Percentiles rank a stretch among this genome's conserved stretches.
Conservation (phyloP, 2,113 vertebrate species). For the Eurystomus gularis region DNA sequence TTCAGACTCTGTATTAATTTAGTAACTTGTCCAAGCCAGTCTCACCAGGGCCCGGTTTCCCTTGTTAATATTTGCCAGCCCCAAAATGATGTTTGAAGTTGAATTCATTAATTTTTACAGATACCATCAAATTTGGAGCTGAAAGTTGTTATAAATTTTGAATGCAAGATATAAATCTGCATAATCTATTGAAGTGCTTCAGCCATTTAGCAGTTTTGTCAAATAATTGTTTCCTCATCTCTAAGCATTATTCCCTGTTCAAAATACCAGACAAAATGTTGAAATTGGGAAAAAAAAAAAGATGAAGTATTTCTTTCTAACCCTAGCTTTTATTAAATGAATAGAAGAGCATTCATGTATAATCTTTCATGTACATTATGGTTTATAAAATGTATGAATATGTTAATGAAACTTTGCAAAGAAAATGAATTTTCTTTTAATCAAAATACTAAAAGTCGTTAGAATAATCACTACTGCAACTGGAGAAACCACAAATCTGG, state of each 20-base stretch:
- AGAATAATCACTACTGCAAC: neutral
- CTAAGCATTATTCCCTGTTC: neutral
- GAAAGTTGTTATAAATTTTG: neutral
- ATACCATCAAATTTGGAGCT: neutral
- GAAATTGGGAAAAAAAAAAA: neutral
- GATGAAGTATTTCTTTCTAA: neutral
- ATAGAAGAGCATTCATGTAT: neutral
- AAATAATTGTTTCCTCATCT: neutral
- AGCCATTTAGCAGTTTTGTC: neutral
- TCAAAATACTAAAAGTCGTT: neutral
- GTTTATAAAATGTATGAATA: neutral
- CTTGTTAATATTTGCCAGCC: neutral
- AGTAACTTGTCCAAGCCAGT: neutral
- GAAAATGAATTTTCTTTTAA: neutral
- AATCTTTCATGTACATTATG: neutral
- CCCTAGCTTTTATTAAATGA: neutral
- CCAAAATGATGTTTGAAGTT: neutral
- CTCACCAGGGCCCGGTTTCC: neutral
- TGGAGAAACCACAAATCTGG: neutral
- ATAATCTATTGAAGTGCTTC: neutral
- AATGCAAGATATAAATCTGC: neutral
- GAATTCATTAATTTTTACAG: conserved; percentile 14
- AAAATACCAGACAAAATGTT: neutral
- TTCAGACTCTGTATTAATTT: neutral
- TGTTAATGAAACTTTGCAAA: neutral